Base-by-base conservation (phyloP, 2,113 vertebrate genomes). In the Eubucco bourcierii region DNA sequence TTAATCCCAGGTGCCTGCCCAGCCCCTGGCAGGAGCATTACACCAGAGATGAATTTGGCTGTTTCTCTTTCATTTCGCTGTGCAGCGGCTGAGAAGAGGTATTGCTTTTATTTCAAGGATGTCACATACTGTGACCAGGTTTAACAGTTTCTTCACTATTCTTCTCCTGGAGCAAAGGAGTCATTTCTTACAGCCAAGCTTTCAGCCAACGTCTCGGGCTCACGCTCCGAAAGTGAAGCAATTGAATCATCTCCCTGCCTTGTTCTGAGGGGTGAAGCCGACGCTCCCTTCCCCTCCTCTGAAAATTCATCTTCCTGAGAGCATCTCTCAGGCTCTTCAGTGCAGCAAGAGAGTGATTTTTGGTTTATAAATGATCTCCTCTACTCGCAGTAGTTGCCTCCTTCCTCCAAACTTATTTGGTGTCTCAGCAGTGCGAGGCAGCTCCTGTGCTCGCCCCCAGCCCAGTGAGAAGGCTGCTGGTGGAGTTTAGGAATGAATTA, bases 81-180 rank as follows among this genome's bases (percentile, higher is more conserved):
- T 80, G 85, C 87, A 63, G 63, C 34, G 6, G 0, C 85, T 1
- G 27, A 85, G 86, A 90, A 93, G 95, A 93, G 88, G 60, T 33
- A 95, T 94, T 68, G 72, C 90, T 87, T 94, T 88, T 87, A 93
- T 95, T 96, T 94, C 93, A 96, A 93, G 87, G 92, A 93, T 94
- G 86, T 95, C 93, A 90, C 71, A 80, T 39, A 75, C 86, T 96
- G 94, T 95, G 95, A 96, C 81, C 89, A 83, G 59, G 59, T 80
- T 91, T 73, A 94, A 86, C 85, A 95, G 95, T 94, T 90, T 55
- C 92, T 89, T 68, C 92, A 89, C 81, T 68, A 21, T 90, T 89
- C 88, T 87, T 75, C 84, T 90, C 46, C 80, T 68, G 74, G 82
- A 94, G 84, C 28, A 92, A 90, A 91, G 84, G 81, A 95, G 92